phyloP scores from a whole-genome alignment of 2,797 vertebrate genomes.

The Phyllotis vaccarum region DNA sequence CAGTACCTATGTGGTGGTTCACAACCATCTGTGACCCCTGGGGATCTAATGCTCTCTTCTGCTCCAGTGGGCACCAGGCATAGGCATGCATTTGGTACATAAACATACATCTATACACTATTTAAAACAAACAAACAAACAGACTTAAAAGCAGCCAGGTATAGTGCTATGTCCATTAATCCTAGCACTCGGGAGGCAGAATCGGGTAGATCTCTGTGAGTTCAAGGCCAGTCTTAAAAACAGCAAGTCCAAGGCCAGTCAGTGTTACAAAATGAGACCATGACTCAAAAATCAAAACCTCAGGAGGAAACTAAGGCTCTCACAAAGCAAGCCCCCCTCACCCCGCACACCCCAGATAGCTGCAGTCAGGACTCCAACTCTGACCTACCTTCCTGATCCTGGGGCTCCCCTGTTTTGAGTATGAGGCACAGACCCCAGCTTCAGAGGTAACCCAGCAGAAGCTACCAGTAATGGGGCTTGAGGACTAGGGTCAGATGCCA shows the following conservation, averaged over 20 bases:
- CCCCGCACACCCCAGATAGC: neutral
- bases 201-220: neutral
- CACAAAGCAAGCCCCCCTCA: neutral
- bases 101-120: neutral
- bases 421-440: neutral
- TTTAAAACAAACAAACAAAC: no score
- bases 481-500: neutral
- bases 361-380: neutral
- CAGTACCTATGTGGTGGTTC: no score
- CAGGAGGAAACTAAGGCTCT: neutral
- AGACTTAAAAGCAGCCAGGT: no score
- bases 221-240: neutral
- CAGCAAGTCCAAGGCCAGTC: neutral
- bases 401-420: neutral
- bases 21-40: no score
- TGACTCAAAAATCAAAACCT: neutral
- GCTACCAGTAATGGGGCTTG: neutral
- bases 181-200: neutral
- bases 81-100: neutral
- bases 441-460: neutral
- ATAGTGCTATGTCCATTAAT: neutral
- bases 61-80: neutral
- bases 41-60: neutral
- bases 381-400: neutral
- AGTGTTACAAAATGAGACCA: neutral